Evolutionary conservation across 1,140 invertebrate genomes (phyloP), one percentile per base, ranked within the genome.

Genomic region (Ruditapes philippinarum): DNA sequence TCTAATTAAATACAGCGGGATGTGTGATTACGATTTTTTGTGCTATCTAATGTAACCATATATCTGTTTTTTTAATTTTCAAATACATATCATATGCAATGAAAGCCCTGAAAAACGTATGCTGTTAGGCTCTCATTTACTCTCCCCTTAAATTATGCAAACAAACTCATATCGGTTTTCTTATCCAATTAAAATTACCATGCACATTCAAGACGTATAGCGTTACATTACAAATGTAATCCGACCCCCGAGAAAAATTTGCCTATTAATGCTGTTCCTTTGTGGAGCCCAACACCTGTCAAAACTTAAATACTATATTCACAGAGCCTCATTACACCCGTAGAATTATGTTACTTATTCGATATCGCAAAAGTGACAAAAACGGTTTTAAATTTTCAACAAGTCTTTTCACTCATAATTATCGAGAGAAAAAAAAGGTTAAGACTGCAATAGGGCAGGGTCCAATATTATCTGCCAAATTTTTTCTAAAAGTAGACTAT

Each of bases 231-330:
- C 79, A 38, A 33, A 45, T 78, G 74, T 28, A 78, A 78, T 31
- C 40, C 49, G 19, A 78, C 49, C 74, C 49, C 19, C 40, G 49
- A 28, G 74, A 31, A 78, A 78, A 45, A 45, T 45, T 28, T 45
- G 74, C 49, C 49, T 42, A 31, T 81, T 60, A 81, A 81, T 42
- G 31, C 36, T 22, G 19, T 38, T 62, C 57, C 51, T 42, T 42
- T 81, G 51, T 81, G 28, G 3, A 42, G 38, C 38, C 51, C 54
- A 81, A 81, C 79, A 81, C 79, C 79, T 81, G 79, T 81, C 79
- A 81, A 81, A 62, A 62, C 36, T 42, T 81, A 33, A n/a, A 81
- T 38, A 81, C 19, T 42, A n/a, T 57, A 81, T 81, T 57, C 25
- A 33, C 40, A 65, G 65, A 62, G 33, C 38, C 38, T 62, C 57